Evolutionary conservation across 64 coral and sea anemone species (phyloP).

Genomic region (Acropora yongei): DNA sequence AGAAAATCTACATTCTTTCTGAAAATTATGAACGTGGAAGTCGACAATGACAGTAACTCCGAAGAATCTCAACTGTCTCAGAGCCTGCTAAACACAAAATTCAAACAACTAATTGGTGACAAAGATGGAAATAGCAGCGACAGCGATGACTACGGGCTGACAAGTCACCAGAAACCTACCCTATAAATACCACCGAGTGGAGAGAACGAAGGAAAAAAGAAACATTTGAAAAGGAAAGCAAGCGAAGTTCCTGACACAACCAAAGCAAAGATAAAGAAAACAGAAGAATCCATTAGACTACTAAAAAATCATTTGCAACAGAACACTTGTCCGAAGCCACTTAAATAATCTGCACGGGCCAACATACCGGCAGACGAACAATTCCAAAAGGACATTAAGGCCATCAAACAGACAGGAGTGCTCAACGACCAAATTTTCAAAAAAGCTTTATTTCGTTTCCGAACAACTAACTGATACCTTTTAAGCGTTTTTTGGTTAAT

Average conservation of each 20-base stretch:
- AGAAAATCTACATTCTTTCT: background rate
- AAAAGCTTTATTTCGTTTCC: no score
- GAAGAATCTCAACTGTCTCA: background rate
- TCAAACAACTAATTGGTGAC: background rate
- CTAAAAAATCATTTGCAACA: background rate
- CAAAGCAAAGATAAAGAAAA: background rate
- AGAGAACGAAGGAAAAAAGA: background rate
- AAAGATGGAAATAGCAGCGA: no score
- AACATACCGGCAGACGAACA: background rate
- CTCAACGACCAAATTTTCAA: no score
- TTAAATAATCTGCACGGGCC: background rate
- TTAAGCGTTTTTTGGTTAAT: no score
- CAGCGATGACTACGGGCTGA: background rate
- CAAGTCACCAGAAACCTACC: background rate
- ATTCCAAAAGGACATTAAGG: no score
- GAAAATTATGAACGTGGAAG: background rate
- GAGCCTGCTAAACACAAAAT: background rate
- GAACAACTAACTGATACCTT: background rate
- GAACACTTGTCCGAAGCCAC: background rate
- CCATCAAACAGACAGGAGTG: background rate
- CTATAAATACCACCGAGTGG: background rate
- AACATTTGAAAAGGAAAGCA: no score
- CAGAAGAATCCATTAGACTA: background rate
- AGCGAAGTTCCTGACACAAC: background rate
- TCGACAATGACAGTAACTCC: background rate